Conservation (phyloP, 2,797 vertebrate genomes). For the Falco rusticolus region DNA sequence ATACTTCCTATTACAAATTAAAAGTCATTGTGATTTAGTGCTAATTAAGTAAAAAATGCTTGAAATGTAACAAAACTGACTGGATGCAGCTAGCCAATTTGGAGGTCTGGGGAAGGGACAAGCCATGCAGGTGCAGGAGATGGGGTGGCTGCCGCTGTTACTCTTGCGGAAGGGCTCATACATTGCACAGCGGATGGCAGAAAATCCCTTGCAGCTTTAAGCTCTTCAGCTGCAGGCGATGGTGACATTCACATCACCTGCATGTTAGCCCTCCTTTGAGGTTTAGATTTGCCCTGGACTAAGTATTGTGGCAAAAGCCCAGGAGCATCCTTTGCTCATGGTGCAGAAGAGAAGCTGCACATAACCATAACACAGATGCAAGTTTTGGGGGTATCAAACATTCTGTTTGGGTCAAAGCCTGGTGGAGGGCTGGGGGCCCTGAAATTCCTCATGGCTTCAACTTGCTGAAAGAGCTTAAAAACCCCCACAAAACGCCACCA, state of each 20-base stretch:
- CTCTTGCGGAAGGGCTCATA: not conserved
- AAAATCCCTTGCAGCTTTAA: not conserved
- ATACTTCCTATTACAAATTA: not conserved
- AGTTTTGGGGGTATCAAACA: accelerated
- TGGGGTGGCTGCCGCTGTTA: not conserved
- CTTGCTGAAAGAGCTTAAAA: not conserved
- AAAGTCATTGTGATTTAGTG: not conserved
- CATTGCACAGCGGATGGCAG: not conserved
- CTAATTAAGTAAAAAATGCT: not conserved
- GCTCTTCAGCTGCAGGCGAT: not conserved
- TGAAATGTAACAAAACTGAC: not conserved
- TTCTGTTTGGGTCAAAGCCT: not conserved
- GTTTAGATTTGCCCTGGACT: not conserved
- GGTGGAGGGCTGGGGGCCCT: not conserved
- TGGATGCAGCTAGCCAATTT: not conserved
- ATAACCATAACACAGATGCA: not conserved
- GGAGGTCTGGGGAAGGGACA: not conserved
- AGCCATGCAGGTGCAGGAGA: not conserved
- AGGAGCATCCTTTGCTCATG: not conserved
- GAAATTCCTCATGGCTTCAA: not conserved
- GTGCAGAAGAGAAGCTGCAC: not conserved
- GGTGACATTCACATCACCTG: not conserved
- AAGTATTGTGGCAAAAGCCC: not conserved
- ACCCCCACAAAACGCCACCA: too few species aligned
- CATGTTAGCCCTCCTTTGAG: not conserved